Evolutionary conservation across 1,140 invertebrate genomes (phyloP), one percentile per base, ranked within the genome.

Genomic region (Ceratoteleas bidentatus): DNA sequence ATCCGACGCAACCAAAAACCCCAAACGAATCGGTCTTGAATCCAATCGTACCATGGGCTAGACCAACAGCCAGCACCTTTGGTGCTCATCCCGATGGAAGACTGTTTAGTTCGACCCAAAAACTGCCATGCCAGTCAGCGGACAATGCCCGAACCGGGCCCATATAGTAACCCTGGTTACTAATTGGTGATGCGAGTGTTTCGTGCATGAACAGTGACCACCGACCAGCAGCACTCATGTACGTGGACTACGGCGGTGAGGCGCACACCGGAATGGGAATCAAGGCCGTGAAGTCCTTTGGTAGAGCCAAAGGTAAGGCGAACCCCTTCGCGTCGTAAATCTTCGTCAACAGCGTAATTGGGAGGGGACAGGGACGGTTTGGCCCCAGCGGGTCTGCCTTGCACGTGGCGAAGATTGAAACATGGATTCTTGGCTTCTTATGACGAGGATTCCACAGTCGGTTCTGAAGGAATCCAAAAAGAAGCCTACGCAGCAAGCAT

Each of bases 231-330:
- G 69, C 84, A 88, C 88, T 85, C 86, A 91, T 91, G 90, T 91
- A 90, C 85, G 90, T 91, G 84, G 90, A 91, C 82, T 91, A 88
- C 88, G 84, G 87, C 73, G 68, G 85, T 68, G 88, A 88, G 43
- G 78, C 85, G 83, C 87, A 91, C 84, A 87, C 85, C 90, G 91
- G 91, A 87, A 92, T 92, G 92, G 92, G 91, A 91, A 92, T 92
- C 89, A 92, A 92, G 91, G 90, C 91, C 85, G 92, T 92, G 90
- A 92, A 92, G 87, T 92, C 92, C 75, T 92, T 91, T 85, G 90
- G 87, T 88, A 92, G 92, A 88, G 86, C 91, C 85, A 92, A 90
- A 92, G 91, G 90, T 92, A 92, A 85, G 86, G 68, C 43, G 58
- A 56, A 50, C 15, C 60, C 60, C 11, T 50, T 14, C 13, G 53